These are phyloP conservation scores for Acrobasis consociella DNA, from an alignment of 2,888 invertebrate species.

Conservation along the genomic window DNA sequence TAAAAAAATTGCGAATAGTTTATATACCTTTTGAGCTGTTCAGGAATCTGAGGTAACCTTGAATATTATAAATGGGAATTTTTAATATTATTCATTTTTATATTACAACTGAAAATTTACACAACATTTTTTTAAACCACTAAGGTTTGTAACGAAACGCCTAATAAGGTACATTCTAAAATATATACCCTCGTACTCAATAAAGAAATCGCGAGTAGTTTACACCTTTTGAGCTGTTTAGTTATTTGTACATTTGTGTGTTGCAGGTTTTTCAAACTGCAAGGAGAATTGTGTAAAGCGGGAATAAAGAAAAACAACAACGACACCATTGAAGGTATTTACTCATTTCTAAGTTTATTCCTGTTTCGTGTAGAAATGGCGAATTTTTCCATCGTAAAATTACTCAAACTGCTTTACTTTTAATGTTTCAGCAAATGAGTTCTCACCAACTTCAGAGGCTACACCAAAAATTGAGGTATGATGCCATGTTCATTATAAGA, in stretches of 20 bases:
- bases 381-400: not conserved
- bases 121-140: no score
- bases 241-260: not conserved
- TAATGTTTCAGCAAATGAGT: conserved; percentile 1
- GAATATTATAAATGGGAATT: no score
- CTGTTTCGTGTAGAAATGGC: not conserved
- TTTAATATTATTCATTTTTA: no score
- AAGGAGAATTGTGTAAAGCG: conserved; percentile 61
- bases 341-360: not conserved
- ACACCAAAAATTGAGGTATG: conserved; percentile 36
- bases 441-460: conserved; percentile 26
- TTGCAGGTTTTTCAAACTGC: conserved; percentile 66
- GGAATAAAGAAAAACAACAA: conserved; percentile 45
- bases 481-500: not conserved
- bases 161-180: no score
- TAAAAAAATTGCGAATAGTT: no score
- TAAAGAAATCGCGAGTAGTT: no score
- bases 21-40: no score
- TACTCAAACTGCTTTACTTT: not conserved
- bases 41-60: no score
- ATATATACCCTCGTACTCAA: no score
- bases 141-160: no score
- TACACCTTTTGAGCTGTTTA: no score
- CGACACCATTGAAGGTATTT: conserved; percentile 49
- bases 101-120: no score